Evolutionary conservation across 2,113 vertebrate species (phyloP).

Genomic region (Bungarus multicinctus): DNA sequence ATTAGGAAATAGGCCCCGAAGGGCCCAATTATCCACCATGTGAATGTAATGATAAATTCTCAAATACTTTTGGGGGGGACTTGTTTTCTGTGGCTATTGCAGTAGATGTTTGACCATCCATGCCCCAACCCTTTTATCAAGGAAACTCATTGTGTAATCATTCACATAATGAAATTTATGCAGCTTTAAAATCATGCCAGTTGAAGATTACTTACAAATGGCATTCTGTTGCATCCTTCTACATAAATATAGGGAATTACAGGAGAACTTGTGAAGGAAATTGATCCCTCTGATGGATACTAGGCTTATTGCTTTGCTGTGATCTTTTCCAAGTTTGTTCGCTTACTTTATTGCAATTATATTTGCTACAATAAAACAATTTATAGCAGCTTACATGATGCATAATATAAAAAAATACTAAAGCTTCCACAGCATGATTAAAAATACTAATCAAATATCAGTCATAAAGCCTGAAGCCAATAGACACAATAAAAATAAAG

Average conservation of each 20-base stretch:
- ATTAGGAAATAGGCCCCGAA: slow-evolving; percentile 72
- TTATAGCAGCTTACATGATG: background rate
- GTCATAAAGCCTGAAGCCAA: background rate
- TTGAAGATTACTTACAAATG: background rate
- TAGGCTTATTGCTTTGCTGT: background rate
- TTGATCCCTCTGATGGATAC: background rate
- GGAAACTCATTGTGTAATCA: slow-evolving; percentile 63
- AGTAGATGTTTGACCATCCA: slow-evolving; percentile 63
- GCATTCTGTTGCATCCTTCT: background rate
- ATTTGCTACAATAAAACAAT: background rate
- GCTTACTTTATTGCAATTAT: background rate
- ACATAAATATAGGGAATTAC: background rate
- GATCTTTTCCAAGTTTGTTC: background rate
- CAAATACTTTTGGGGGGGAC: slow-evolving; percentile 56
- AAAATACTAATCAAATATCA: background rate
- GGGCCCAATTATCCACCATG: slow-evolving; percentile 76
- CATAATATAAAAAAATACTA: background rate
- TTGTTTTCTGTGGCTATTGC: slow-evolving; percentile 58
- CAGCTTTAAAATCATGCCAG: slow-evolving; percentile 49
- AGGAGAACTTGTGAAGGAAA: background rate
- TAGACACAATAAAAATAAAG: background rate
- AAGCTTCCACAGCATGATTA: background rate
- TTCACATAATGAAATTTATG: slow-evolving; percentile 54
- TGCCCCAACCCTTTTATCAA: slow-evolving; percentile 55
- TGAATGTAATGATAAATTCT: slow-evolving; percentile 74